Evolutionary conservation across 2,888 invertebrate species (phyloP), one percentile per base, ranked within the genome.

Genomic region (Aleiodes alternator): DNA sequence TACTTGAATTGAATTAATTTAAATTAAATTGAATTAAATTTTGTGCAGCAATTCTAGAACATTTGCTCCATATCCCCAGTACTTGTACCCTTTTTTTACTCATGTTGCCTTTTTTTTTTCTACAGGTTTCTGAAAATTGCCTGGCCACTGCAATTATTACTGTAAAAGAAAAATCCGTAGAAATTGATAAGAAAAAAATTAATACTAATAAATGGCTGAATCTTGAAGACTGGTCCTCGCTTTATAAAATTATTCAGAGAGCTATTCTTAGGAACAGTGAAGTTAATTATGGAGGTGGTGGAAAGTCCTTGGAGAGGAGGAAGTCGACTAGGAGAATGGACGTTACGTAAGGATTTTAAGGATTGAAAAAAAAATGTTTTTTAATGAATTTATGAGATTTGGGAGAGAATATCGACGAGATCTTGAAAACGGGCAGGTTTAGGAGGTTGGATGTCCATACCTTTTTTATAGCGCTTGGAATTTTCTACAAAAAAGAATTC

Each of bases 191-290:
- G 38, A 84, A 79, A 69, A 81, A 81, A 61, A 79, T 86, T 6
- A 80, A 77, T 4, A 86, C 86, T 0, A 86, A 86, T 73, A 86
- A 86, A 69, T 86, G 86, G 86, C 80, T 86, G 51, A 80, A 82
- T 72, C 61, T 86, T 2, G 85, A 86, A 72, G 86, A 86, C 53
- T 86, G 86, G 86, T 79, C 81, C 5, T 82, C 84, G 0, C 53
- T 86, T 0, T 86, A 86, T 23, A 81, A 82, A 69, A 82, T 86
- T 70, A 57, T 86, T 74, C 81, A 85, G 38, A 84, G 80, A 69
- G 86, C 85, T 9, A 74, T 86, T 70, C 74, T 84, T 31, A 82
- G 82, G 8, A 84, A 85, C 38, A 76, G 78, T 34, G 80, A 75
- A 12, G 48, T 68, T 9, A 77, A 50, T 38, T 69, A 72, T 11